Base-by-base conservation (phyloP, 92 coral and sea anemone species). In the Zoanthus gigantus region DNA sequence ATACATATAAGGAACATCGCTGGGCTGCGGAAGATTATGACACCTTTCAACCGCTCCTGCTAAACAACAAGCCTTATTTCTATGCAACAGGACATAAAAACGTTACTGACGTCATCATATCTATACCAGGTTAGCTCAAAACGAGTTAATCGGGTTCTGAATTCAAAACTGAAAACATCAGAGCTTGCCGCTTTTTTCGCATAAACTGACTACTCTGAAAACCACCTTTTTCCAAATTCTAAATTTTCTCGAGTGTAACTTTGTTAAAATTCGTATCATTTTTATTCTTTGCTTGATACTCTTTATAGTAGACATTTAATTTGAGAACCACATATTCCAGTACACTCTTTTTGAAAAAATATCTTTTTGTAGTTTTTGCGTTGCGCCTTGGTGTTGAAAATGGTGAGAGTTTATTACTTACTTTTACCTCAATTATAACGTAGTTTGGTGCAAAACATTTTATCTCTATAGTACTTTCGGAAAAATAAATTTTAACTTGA, bases 21-120 rank as follows among this genome's bases (percentile, higher is more conserved):
- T 97, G 99, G 99, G 18, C 93, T 2, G 99, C 92, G 3, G 73
- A 79, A 28, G 99, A 97, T 75, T 87, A 76, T 16, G 91, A 79
- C 29, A 90, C 97, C 18, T 83, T 86, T 50, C 92, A 95, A 77
- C 91, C 56, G 17, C 82, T 95, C 3, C 76, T 85, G 16, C 89
- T 97, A 29, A 92, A 93, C 74, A 87, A 77, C 50, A 85, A 88
- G 83, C 82, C 18, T 54, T 45, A 31, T 17, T 96, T 77, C 83
- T 29, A 42, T 3, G 94, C 98, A 3, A 89, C 83, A 23, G 23
- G 13, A 77, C 82, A 65, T 29, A 66, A 23, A 65, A 31, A 14
- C 14, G 2, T 74, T 9, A 53, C 46, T 81, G 52, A 63, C 2
- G 74, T 66, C 58, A 66, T 28, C 14, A 44, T 81, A 66, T 81